These are phyloP conservation scores for Vulpes ferrilata DNA, from an alignment of 2,113 vertebrate species.

Conservation along the genomic window DNA sequence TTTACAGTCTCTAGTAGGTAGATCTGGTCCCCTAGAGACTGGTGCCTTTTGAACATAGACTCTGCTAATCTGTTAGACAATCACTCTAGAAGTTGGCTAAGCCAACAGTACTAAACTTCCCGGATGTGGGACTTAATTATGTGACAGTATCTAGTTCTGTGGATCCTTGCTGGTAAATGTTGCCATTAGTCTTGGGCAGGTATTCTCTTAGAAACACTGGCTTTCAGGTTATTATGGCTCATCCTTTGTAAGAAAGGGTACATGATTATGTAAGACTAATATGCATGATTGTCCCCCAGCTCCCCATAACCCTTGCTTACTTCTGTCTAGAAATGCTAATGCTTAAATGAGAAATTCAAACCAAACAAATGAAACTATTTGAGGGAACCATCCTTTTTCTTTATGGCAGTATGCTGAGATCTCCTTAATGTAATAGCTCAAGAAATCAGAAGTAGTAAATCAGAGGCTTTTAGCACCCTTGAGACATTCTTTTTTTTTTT, in stretches of 20 bases:
- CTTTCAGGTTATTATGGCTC: not conserved
- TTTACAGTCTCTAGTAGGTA: not conserved
- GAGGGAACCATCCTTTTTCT: conserved; percentile 11
- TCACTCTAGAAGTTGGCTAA: not conserved
- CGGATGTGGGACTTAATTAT: not conserved
- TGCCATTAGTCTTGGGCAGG: not conserved
- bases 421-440: conserved; percentile 2
- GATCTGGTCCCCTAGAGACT: too few species aligned
- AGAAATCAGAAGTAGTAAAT: conserved; percentile 32
- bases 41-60: not conserved
- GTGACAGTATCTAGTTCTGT: not conserved
- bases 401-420: not conserved
- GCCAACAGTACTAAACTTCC: not conserved
- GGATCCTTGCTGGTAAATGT: not conserved
- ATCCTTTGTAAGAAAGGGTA: conserved; percentile 37
- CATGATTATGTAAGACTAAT: conserved; percentile 59
- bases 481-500: not conserved
- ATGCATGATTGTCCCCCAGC: conserved; percentile 61
- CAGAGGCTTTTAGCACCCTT: not conserved
- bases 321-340: conserved; percentile 52
- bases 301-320: not conserved
- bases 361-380: not conserved
- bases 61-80: not conserved
- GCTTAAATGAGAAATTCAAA: conserved; percentile 56
- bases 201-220: not conserved